A percentile compares a stretch with the other conserved stretches of the same genome.
These are phyloP conservation scores for Aplodontia rufa DNA, from an alignment of 2,113 vertebrate genomes.

Conservation along the genomic window DNA sequence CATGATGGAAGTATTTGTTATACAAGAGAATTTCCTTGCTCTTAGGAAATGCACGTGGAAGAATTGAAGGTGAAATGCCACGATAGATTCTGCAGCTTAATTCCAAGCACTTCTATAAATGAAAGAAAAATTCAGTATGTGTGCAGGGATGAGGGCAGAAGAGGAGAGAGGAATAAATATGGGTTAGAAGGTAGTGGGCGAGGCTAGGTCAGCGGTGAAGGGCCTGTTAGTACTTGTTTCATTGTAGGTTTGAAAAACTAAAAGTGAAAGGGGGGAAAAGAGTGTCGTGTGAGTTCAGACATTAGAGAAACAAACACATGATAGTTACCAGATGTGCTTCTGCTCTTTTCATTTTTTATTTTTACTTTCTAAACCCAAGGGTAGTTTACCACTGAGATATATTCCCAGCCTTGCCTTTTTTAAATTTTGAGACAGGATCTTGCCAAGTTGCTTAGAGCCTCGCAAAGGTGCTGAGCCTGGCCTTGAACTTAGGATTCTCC, in stretches of 20 bases:
- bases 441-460: too few relatives aligned
- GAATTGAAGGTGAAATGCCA: neutral
- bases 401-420: too few relatives aligned
- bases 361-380: too few relatives aligned
- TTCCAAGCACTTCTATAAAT: neutral
- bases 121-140: neutral
- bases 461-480: too few relatives aligned
- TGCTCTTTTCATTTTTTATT: neutral
- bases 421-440: too few relatives aligned
- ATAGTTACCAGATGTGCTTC: neutral
- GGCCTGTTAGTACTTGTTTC: neutral
- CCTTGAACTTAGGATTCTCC: too few relatives aligned
- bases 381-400: too few relatives aligned
- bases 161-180: neutral
- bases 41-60: neutral
- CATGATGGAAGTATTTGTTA: neutral
- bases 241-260: neutral
- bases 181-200: neutral
- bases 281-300: neutral
- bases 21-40: neutral
- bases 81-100: neutral
- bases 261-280: neutral
- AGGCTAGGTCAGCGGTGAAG: neutral
- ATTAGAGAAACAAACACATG: neutral
- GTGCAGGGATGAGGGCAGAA: neutral